These are phyloP conservation scores for Mus musculus DNA, from an alignment of 2,113 vertebrate species.

Conservation along the genomic window GRCm39 chr9:85329501-85330000, in stretches of 20 bases:
- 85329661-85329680: background rate
- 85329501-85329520: background rate
- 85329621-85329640: background rate
- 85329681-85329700: background rate
- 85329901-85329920: slow-evolving; percentile 13
- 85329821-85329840: background rate
- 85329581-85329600: background rate
- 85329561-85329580: background rate
- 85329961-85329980: background rate
- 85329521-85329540: background rate
- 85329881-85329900: background rate
- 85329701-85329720: background rate
- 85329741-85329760: background rate
- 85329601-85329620: background rate
- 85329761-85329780: background rate
- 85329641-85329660: too few species aligned
- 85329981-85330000: too few species aligned
- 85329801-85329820: background rate
- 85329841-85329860: background rate
- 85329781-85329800: background rate
- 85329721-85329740: background rate
- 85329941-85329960: background rate
- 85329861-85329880: background rate
- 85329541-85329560: background rate
- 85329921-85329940: background rate